phyloP scores from a whole-genome alignment of 2,113 vertebrate species.

The Salminus brasiliensis region DNA sequence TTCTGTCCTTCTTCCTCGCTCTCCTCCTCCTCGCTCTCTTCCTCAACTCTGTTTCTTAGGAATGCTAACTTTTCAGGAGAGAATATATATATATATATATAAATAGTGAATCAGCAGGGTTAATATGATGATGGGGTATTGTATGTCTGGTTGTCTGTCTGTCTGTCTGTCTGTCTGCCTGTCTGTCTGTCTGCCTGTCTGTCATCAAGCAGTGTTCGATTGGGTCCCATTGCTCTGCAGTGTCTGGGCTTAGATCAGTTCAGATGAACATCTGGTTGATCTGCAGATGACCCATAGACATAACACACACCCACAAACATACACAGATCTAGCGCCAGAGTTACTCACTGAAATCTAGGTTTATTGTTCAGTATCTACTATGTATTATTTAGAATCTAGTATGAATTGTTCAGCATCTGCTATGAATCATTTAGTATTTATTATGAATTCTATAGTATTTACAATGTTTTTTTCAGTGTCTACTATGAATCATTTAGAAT shows the following conservation, averaged over 20 bases:
- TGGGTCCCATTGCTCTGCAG: slow-evolving; percentile 52
- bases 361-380: too few species aligned
- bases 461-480: too few species aligned
- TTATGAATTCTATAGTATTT: too few species aligned
- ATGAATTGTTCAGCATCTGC: too few species aligned
- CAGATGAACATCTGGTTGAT: slow-evolving; percentile 47
- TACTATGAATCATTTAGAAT: too few species aligned
- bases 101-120: too few species aligned
- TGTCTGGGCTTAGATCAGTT: slow-evolving; percentile 41
- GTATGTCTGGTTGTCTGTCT: not conserved
- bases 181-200: not conserved
- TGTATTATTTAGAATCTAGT: too few species aligned
- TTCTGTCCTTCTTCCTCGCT: not conserved
- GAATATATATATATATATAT: too few species aligned
- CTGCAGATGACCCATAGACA: slow-evolving; percentile 44
- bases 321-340: not conserved
- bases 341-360: too few species aligned
- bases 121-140: too few species aligned
- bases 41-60: not conserved
- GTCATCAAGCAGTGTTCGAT: slow-evolving; percentile 1
- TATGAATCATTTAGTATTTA: too few species aligned
- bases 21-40: not conserved
- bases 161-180: not conserved
- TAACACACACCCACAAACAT: slow-evolving; percentile 39
- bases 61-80: too few species aligned